These are phyloP conservation scores for Spodoptera picta DNA, from an alignment of 2,888 invertebrate species.

Conservation along the genomic window DNA sequence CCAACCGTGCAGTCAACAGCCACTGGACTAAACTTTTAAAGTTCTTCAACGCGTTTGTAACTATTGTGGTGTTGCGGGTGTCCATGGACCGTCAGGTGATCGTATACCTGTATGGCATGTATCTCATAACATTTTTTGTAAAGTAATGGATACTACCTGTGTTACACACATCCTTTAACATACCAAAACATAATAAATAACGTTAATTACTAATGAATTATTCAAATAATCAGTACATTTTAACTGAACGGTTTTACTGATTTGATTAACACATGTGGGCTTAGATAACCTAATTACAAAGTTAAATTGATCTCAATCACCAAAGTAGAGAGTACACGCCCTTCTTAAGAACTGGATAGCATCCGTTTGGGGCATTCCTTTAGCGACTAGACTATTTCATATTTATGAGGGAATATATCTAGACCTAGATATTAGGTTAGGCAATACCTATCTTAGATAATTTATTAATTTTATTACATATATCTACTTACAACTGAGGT, in stretches of 20 bases:
- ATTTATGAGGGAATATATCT: slow-evolving; percentile 7
- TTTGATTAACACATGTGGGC: slow-evolving; percentile 25
- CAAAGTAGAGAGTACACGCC: slow-evolving; percentile 51
- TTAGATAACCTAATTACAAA: slow-evolving; percentile 39
- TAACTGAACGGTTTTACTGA: slow-evolving; percentile 34
- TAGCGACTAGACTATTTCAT: slow-evolving; percentile 4
- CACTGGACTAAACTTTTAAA: too few relatives aligned
- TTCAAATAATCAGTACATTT: slow-evolving; percentile 20
- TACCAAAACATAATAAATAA: neutral
- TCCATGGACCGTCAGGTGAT: too few relatives aligned
- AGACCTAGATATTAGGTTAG: neutral
- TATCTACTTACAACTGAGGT: too few relatives aligned
- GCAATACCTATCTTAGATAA: too few relatives aligned
- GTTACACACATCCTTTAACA: slow-evolving; percentile 10
- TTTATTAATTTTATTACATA: too few relatives aligned
- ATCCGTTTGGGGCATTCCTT: slow-evolving; percentile 32
- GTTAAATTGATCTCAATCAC: slow-evolving; percentile 52
- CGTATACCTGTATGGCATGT: too few relatives aligned
- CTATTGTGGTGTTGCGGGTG: too few relatives aligned
- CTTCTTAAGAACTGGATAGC: slow-evolving; percentile 35
- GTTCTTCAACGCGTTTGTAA: too few relatives aligned
- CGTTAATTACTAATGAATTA: slow-evolving; percentile 18
- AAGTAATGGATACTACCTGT: too few relatives aligned
- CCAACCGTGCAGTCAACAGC: too few relatives aligned
- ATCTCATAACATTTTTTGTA: too few relatives aligned